Conservation (phyloP, 2,113 vertebrate species). For the Dipodomys merriami region DNA sequence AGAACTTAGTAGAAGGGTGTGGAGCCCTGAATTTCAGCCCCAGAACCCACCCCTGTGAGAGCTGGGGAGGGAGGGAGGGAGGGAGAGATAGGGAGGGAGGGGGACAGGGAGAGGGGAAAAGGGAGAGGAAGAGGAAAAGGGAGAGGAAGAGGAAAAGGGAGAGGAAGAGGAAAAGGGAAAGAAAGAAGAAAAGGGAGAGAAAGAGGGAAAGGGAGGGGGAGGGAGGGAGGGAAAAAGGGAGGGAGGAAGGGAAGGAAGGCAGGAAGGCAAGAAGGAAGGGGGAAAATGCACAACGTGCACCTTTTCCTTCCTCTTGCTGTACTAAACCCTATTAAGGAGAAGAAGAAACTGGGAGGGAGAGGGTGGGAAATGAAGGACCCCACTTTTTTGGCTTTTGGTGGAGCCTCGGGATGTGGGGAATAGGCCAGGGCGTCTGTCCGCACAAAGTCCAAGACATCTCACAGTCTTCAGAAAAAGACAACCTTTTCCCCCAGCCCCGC, state of each 20-base stretch:
- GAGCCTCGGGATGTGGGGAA: not conserved
- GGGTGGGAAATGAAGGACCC: not conserved
- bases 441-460: not conserved
- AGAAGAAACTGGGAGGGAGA: not conserved
- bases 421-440: not conserved
- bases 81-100: no score
- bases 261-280: not conserved
- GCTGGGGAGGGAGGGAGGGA: no score
- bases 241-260: no score
- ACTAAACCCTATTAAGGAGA: not conserved
- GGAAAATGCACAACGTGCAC: no score
- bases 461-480: conserved; percentile 38
- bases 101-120: no score
- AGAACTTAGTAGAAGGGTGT: no score
- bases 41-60: not conserved
- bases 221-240: not conserved
- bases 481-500: not conserved
- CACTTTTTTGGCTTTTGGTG: not conserved
- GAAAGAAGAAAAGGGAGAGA: no score
- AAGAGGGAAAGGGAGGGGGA: not conserved
- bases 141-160: not conserved
- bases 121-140: not conserved
- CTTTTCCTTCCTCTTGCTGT: not conserved
- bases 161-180: no score
- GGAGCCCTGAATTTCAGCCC: no score